Conservation (phyloP, 2,797 vertebrate species). For the Lepilemur septentrionalis region DNA sequence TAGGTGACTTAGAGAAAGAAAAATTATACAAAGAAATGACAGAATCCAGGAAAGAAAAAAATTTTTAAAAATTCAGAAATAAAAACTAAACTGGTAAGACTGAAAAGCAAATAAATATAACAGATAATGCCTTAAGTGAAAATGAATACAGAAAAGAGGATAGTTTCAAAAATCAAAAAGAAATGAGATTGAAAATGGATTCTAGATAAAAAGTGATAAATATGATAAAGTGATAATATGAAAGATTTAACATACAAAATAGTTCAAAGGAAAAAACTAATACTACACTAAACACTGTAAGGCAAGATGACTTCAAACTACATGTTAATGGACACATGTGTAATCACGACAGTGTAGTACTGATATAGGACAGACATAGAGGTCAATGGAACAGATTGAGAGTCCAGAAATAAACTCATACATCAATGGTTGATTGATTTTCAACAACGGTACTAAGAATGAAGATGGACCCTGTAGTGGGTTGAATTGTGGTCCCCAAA, state of each 20-base stretch:
- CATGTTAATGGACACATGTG: background rate
- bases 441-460: background rate
- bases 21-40: background rate
- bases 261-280: background rate
- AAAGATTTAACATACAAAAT: background rate
- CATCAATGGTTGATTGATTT: background rate
- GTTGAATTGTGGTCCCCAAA: background rate
- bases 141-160: background rate
- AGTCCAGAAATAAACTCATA: background rate
- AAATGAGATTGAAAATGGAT: background rate
- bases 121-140: background rate
- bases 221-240: background rate
- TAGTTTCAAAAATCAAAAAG: background rate
- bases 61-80: background rate
- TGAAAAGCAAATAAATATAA: background rate
- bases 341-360: background rate
- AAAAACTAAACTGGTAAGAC: background rate
- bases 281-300: background rate
- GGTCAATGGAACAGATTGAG: background rate
- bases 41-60: background rate
- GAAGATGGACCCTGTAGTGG: background rate
- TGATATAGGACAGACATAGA: background rate
- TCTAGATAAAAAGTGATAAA: background rate
- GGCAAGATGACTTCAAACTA: background rate
- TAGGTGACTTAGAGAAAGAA: slow-evolving; percentile 2